phyloP scores from a whole-genome alignment of 2,797 vertebrate species.

The Molossus alvarezi region DNA sequence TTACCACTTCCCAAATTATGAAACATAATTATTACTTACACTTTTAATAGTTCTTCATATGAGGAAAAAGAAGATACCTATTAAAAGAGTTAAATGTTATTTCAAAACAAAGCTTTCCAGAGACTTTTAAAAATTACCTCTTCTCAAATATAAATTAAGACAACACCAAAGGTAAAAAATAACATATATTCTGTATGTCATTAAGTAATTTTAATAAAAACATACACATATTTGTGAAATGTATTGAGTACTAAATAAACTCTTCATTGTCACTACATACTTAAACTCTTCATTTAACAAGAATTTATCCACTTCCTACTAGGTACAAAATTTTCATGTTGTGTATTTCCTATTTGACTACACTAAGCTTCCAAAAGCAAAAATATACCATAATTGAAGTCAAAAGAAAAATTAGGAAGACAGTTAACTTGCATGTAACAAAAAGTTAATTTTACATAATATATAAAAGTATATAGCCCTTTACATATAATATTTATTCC shows the following conservation, averaged over 20 bases:
- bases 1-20: conserved; percentile 47
- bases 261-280: background rate
- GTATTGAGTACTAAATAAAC: background rate
- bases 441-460: conserved; percentile 35
- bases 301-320: conserved; percentile 34
- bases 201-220: conserved; percentile 66
- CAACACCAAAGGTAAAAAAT: conserved; percentile 69
- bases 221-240: conserved; percentile 31
- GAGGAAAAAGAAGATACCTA: conserved; percentile 89
- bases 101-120: conserved; percentile 72
- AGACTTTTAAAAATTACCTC: conserved; percentile 8
- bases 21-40: conserved; percentile 89
- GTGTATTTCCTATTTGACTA: conserved; percentile 51
- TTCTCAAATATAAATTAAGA: conserved; percentile 68
- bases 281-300: conserved; percentile 58
- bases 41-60: conserved; percentile 90
- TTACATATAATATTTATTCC: conserved; percentile 26
- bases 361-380: conserved; percentile 14
- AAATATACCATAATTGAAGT: conserved; percentile 45
- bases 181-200: background rate
- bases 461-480: background rate
- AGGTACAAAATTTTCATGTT: conserved; percentile 38
- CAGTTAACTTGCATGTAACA: background rate
- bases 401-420: conserved; percentile 31
- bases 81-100: conserved; percentile 81